These are phyloP conservation scores for Mythimna albipuncta DNA, from an alignment of 2,888 invertebrate genomes.

Conservation along the genomic window DNA sequence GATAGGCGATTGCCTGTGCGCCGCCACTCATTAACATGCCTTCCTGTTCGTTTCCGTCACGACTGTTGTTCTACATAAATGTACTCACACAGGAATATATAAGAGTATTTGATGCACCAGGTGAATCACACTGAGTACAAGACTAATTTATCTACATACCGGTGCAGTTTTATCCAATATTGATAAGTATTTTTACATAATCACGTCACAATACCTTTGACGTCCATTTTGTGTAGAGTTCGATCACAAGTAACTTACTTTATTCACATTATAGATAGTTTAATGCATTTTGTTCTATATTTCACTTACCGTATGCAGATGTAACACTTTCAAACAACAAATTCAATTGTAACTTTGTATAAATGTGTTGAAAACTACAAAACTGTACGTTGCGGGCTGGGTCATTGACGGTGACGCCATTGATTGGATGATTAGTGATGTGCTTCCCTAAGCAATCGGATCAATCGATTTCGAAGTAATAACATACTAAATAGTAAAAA, in stretches of 20 bases:
- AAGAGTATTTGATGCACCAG: conserved; percentile 5
- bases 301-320: conserved; percentile 73
- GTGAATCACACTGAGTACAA: conserved; percentile 16
- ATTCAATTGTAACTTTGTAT: conserved; percentile 61
- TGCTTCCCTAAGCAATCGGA: background rate
- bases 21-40: conserved; percentile 69
- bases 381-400: conserved; percentile 80
- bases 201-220: conserved; percentile 86
- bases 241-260: conserved; percentile 63
- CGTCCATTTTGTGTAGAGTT: conserved; percentile 88
- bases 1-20: conserved; percentile 55
- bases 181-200: conserved; percentile 83
- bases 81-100: conserved; percentile 26
- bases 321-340: conserved; percentile 63
- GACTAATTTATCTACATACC: conserved; percentile 33
- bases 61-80: conserved; percentile 48
- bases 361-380: conserved; percentile 73
- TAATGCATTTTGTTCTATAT: conserved; percentile 21
- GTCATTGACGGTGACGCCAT: conserved; percentile 87
- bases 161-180: conserved; percentile 42
- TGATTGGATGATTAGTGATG: conserved; percentile 72
- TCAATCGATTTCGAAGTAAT: background rate
- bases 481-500: background rate
- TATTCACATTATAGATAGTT: conserved; percentile 21
- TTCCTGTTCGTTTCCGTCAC: conserved; percentile 59